phyloP scores from a whole-genome alignment of 2,797 vertebrate genomes.

The Zalophus californianus region DNA sequence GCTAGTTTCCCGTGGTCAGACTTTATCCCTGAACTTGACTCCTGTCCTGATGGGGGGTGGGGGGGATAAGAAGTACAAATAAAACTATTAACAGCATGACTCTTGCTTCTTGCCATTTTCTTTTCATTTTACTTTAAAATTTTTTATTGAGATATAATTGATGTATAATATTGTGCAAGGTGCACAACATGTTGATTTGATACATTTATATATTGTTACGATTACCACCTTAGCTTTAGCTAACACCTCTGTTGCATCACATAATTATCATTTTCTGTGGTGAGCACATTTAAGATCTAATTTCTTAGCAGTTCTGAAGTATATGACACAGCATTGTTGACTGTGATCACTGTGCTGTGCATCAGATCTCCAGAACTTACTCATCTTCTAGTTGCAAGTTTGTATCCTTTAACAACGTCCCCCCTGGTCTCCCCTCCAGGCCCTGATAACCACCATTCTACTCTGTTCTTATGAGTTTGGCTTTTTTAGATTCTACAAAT shows the following conservation, averaged over 20 bases:
- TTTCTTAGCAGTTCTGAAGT: background rate
- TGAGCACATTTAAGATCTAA: conserved; percentile 5
- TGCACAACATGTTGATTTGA: background rate
- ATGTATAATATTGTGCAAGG: background rate
- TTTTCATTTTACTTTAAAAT: background rate
- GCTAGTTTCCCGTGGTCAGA: conserved; percentile 26
- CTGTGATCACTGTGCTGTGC: background rate
- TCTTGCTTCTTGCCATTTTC: background rate
- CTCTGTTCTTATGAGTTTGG: background rate
- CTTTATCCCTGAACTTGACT: conserved; percentile 31
- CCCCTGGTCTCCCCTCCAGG: background rate
- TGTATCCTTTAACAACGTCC: background rate
- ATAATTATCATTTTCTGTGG: background rate
- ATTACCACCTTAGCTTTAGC: background rate
- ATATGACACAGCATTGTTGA: background rate
- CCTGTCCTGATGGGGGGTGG: background rate
- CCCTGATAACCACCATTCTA: background rate
- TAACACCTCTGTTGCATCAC: background rate
- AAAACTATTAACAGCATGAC: background rate
- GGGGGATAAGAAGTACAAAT: background rate
- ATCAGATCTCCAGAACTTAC: background rate
- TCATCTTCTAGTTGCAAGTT: background rate
- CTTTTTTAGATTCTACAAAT: background rate
- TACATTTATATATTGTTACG: conserved; percentile 14
- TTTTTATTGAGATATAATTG: conserved; percentile 3